A percentile compares a stretch with the other conserved stretches of the same genome.
These are phyloP conservation scores for Acrocyrtus sp. DNA, from an alignment of 2,888 invertebrate species.

Conservation along the genomic window DNA sequence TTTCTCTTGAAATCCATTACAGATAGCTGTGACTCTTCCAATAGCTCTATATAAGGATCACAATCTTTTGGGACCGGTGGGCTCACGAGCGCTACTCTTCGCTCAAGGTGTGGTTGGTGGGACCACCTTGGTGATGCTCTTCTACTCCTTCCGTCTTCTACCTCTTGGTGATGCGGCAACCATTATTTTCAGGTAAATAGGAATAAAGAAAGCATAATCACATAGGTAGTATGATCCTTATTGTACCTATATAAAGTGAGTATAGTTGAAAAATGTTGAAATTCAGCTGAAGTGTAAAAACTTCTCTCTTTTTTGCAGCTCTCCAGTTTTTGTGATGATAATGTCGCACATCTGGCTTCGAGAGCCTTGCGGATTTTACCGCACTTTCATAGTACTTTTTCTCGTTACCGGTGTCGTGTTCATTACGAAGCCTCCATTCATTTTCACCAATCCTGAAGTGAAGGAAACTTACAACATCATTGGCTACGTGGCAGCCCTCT, in stretches of 20 bases:
- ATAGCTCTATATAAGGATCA: slow-evolving; percentile 65
- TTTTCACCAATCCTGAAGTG: slow-evolving; percentile 64
- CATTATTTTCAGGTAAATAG: slow-evolving; percentile 68
- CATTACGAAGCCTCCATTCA: slow-evolving; percentile 68
- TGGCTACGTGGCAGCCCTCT: slow-evolving; percentile 67
- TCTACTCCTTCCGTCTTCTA: slow-evolving; percentile 68
- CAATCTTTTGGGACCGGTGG: slow-evolving; percentile 66
- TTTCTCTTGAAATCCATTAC: not conserved
- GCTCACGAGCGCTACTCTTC: slow-evolving; percentile 66
- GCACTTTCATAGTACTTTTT: slow-evolving; percentile 67
- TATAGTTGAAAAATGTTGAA: not conserved
- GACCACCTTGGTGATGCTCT: slow-evolving; percentile 67
- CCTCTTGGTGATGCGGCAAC: slow-evolving; percentile 70
- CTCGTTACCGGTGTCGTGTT: slow-evolving; percentile 67
- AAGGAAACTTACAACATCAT: slow-evolving; percentile 66
- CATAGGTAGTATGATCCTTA: too few relatives aligned
- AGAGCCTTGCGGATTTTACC: slow-evolving; percentile 68
- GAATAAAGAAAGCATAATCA: too few relatives aligned
- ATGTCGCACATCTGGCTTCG: slow-evolving; percentile 68
- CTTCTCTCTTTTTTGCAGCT: slow-evolving; percentile 65
- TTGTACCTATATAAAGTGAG: too few relatives aligned
- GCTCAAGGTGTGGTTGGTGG: slow-evolving; percentile 68
- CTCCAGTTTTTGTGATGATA: slow-evolving; percentile 68
- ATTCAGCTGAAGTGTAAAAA: not conserved
- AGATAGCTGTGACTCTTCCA: slow-evolving; percentile 65